phyloP scores from a whole-genome alignment of 2,113 vertebrate genomes.

The Myiagra hebetior region DNA sequence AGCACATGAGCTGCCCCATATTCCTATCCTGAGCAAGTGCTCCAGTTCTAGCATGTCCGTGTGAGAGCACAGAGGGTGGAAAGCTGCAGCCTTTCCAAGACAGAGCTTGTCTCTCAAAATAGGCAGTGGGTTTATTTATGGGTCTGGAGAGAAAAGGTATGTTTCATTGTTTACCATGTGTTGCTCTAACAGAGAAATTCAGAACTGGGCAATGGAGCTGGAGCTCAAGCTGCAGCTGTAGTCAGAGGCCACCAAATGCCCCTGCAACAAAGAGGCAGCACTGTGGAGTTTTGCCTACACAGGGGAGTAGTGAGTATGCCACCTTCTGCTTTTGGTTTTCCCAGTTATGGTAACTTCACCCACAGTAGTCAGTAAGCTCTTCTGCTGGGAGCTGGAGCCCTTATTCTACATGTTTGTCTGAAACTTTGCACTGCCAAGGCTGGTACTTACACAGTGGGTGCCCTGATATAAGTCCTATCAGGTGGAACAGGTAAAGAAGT shows the following conservation, averaged over 20 bases:
- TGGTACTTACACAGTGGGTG: background rate
- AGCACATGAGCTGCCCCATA: background rate
- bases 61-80: background rate
- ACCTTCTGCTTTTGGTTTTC: background rate
- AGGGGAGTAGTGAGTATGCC: background rate
- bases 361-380: background rate
- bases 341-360: background rate
- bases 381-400: background rate
- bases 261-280: background rate
- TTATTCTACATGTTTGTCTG: background rate
- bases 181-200: background rate
- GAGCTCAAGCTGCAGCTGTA: background rate
- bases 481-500: background rate
- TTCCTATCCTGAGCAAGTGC: background rate
- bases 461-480: rapidly evolving
- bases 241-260: background rate
- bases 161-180: background rate
- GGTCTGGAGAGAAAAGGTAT: background rate
- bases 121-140: background rate
- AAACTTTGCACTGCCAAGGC: background rate
- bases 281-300: background rate
- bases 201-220: background rate
- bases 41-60: background rate
- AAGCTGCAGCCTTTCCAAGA: background rate
- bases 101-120: background rate